A percentile compares a stretch with the other conserved stretches of the same genome.
Evolutionary conservation across 2,797 vertebrate genomes (phyloP).

Genomic region (Syngnathus rostellatus): DNA sequence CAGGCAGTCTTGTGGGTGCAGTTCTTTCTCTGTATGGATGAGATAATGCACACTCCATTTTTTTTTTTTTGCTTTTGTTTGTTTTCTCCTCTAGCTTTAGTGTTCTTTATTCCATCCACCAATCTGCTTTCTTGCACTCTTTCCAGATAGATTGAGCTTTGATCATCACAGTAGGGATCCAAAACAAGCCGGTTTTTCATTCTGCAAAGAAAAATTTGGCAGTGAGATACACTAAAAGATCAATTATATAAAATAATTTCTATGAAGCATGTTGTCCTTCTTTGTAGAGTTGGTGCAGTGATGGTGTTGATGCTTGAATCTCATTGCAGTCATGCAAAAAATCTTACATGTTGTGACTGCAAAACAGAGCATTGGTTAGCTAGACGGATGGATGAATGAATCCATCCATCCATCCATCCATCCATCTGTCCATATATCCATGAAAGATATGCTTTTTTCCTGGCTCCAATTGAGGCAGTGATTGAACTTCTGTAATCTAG

Average conservation of each 20-base stretch:
- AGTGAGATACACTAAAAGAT: not conserved
- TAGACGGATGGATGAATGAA: not conserved
- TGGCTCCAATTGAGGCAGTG: too few species aligned
- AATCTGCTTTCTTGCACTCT: slow-evolving; percentile 14
- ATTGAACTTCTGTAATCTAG: too few species aligned
- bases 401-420: too few species aligned
- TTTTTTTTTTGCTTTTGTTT: slow-evolving; percentile 7
- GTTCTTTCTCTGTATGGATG: slow-evolving; percentile 18
- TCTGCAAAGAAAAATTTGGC: not conserved
- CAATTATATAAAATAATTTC: slow-evolving; percentile 3
- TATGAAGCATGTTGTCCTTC: slow-evolving; percentile 3
- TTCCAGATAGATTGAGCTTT: slow-evolving; percentile 14
- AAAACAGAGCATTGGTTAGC: not conserved
- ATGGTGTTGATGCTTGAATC: not conserved
- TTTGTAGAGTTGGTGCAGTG: not conserved
- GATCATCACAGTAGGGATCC: slow-evolving; percentile 21
- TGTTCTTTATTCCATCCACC: slow-evolving; percentile 15
- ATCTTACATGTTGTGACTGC: not conserved
- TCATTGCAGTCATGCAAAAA: not conserved
- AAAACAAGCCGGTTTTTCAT: not conserved
- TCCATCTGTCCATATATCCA: too few species aligned
- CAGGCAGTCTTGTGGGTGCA: slow-evolving; percentile 6
- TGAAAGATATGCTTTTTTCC: too few species aligned
- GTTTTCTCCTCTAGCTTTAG: slow-evolving; percentile 15
- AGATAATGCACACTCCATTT: slow-evolving; percentile 16